Base-by-base conservation (phyloP, 1,140 invertebrate genomes). In the Pentalonia nigronervosa region DNA sequence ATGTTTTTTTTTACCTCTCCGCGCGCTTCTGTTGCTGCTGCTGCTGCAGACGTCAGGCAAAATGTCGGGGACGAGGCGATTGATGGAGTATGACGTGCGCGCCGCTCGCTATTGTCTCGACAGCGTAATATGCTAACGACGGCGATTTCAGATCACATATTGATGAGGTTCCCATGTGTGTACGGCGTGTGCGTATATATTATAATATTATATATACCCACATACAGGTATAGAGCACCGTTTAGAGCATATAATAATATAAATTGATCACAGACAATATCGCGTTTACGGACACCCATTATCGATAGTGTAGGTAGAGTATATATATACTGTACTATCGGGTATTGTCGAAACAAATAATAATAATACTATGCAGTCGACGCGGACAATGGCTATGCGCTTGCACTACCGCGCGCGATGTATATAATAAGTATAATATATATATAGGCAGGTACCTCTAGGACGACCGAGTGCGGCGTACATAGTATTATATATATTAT, bases 111-210 rank as follows among this genome's bases (percentile, higher is more conserved):
- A 88, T 88, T 88, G 87, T 88, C 21, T 88, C 86, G n/a, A 17
- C 30, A n/a, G 84, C 84, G 45, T 47, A 41, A 87, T 50, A 89
- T 89, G 50, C 34, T 56, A 89, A 89, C 88, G 34, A 89, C 50
- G 20, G 21, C 34, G 34, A 48, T 89, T 36, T 56, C 88, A 56
- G 88, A 89, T n/a, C 88, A 89, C 88, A 89, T 56, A 89, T 89
- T 89, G 88, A 89, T 89, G 88, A 56, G 88, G 48, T 89, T 56
- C 48, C 48, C 88, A 89, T 48, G 25, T 87, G 45, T 23, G 20
- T 30, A 41, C 41, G 34, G 34, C 14, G 34, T 23, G 34, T 3
- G 14, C 50, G 20, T 53, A 7, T 41, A 41, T 81, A 81, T 50
- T 17, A 14, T 48, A 11, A 14, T 14, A 48, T 48, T 48, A 14